These are phyloP conservation scores for Platycheirus rosarum DNA, from an alignment of 2,888 invertebrate genomes.

Conservation along the genomic window DNA sequence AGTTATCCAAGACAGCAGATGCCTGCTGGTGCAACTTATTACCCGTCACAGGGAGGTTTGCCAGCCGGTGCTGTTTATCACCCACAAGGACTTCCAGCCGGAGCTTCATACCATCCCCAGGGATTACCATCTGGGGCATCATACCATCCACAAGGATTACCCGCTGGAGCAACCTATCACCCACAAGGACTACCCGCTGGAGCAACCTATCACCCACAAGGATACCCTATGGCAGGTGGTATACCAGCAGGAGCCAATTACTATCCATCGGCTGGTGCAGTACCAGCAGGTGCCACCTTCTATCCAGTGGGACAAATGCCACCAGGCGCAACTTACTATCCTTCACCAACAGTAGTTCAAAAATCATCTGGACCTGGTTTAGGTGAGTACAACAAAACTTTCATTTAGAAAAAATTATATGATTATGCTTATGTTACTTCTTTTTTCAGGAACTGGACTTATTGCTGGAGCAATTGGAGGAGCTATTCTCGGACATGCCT, in stretches of 20 bases:
- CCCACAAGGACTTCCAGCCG: constrained; percentile 77
- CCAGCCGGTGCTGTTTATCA: constrained; percentile 75
- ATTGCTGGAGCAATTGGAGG: constrained; percentile 81
- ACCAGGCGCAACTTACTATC: constrained; percentile 78
- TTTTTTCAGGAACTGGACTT: constrained; percentile 79
- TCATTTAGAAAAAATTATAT: too few relatives aligned
- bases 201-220: constrained; percentile 14
- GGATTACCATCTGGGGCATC: constrained; percentile 78
- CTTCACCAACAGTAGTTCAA: constrained; percentile 77
- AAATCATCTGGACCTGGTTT: constrained; percentile 81
- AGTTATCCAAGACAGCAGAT: constrained; percentile 77
- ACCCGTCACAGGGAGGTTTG: not conserved
- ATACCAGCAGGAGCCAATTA: constrained; percentile 74
- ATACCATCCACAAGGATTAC: constrained; percentile 74
- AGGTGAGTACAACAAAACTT: constrained; percentile 76
- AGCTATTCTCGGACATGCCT: constrained; percentile 79
- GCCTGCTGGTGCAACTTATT: constrained; percentile 18
- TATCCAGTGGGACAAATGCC: constrained; percentile 76
- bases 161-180: constrained; percentile 72
- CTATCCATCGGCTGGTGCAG: constrained; percentile 63
- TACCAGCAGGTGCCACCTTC: constrained; percentile 74
- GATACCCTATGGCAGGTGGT: constrained; percentile 42
- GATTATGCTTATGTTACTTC: too few relatives aligned
- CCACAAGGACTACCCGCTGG: constrained; percentile 55
- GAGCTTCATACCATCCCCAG: constrained; percentile 76